A percentile compares a stretch with the other conserved stretches of the same genome.
Evolutionary conservation across 2,113 vertebrate genomes (phyloP).

Genomic region (Etia nguti): DNA sequence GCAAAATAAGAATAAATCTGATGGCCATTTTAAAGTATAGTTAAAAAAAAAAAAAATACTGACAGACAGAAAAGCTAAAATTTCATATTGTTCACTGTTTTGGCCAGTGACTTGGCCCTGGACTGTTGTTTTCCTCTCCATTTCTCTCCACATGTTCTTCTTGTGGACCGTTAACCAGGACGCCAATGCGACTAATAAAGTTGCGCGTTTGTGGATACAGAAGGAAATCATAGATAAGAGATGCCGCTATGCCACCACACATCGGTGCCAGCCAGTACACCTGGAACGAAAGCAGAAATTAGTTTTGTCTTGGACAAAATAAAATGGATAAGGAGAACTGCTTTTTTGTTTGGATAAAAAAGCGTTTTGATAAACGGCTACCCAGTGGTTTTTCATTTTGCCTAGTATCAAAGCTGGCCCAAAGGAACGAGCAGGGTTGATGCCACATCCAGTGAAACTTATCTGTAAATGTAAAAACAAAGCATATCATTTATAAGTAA

Average conservation of each 20-base stretch:
- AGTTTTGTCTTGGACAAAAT: background rate
- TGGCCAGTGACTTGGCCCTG: background rate
- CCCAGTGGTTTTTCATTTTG: conserved; percentile 82
- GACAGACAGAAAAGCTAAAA: background rate
- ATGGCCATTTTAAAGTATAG: background rate
- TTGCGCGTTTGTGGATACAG: conserved; percentile 63
- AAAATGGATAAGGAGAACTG: background rate
- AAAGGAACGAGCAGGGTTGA: conserved; percentile 87
- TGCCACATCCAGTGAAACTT: conserved; percentile 85
- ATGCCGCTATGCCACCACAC: conserved; percentile 50
- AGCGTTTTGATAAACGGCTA: conserved; percentile 16
- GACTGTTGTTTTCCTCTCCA: background rate
- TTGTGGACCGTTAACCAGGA: conserved; percentile 62
- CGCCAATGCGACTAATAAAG: background rate
- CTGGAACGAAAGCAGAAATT: background rate
- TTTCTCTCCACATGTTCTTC: conserved; percentile 41
- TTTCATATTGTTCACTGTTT: background rate
- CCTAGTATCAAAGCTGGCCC: conserved; percentile 76
- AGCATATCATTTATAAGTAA: background rate
- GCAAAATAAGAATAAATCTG: background rate
- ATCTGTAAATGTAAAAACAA: conserved; percentile 69
- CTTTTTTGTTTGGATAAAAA: background rate
- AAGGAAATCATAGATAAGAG: conserved; percentile 82
- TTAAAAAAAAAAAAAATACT: background rate
- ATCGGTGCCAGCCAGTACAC: conserved; percentile 66